These are phyloP conservation scores for Naja naja DNA, from an alignment of 2,113 vertebrate species.

Conservation along the genomic window DNA sequence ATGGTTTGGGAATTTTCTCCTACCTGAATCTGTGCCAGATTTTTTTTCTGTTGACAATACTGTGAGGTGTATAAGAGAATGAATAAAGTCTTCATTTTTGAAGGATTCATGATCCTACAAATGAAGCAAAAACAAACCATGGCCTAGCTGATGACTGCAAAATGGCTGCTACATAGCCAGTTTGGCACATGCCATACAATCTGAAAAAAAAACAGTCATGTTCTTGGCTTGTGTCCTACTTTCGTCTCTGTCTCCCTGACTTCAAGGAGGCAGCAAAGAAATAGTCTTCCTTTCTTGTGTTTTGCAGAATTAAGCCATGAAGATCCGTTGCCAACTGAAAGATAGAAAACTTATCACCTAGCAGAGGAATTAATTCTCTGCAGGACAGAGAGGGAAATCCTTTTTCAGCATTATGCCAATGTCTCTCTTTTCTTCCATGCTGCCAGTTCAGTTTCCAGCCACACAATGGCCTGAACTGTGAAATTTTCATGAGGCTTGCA, in stretches of 20 bases:
- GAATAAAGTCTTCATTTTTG: neutral
- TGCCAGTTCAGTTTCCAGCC: slow-evolving; percentile 45
- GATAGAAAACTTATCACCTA: slow-evolving; percentile 49
- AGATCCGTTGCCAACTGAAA: slow-evolving; percentile 48
- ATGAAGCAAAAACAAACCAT: neutral
- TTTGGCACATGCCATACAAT: neutral
- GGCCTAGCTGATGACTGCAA: neutral
- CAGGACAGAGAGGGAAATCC: slow-evolving; percentile 62
- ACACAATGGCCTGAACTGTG: slow-evolving; percentile 52
- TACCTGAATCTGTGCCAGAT: neutral
- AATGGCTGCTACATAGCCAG: neutral
- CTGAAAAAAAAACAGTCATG: neutral
- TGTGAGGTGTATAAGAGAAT: neutral
- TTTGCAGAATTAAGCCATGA: slow-evolving; percentile 50
- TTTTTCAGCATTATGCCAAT: slow-evolving; percentile 46
- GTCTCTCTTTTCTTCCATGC: slow-evolving; percentile 37
- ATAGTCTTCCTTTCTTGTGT: slow-evolving; percentile 22
- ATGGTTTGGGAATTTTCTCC: neutral
- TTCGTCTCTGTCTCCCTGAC: neutral
- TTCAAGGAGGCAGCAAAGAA: slow-evolving; percentile 12
- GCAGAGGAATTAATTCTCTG: slow-evolving; percentile 51
- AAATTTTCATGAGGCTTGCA: slow-evolving; percentile 50
- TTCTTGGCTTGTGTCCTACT: neutral
- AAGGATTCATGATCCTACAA: neutral
- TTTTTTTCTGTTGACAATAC: neutral